Evolutionary conservation across 2,888 invertebrate genomes (phyloP).

Genomic region (Caradrina kadenii): DNA sequence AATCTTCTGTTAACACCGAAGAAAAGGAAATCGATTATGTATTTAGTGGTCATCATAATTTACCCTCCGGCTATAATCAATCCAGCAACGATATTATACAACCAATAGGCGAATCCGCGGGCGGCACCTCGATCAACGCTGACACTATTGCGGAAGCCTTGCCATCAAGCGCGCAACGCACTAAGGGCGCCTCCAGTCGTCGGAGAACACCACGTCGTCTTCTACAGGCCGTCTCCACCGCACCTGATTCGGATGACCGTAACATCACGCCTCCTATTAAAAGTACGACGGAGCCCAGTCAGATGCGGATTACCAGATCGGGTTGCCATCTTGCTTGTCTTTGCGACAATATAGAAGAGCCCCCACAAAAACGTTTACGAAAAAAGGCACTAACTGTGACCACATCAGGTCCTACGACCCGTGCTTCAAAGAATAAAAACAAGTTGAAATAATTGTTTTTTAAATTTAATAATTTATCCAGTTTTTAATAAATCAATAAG

Average conservation of each 20-base stretch:
- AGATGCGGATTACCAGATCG: neutral
- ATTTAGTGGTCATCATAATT: no score
- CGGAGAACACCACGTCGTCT: neutral
- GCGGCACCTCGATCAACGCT: no score
- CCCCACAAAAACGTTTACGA: neutral
- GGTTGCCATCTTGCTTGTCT: neutral
- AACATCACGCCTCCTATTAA: no score
- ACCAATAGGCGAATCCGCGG: no score
- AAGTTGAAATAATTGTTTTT: neutral
- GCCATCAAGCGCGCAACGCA: neutral
- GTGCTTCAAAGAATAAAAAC: neutral
- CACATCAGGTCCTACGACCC: neutral
- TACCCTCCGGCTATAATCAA: no score
- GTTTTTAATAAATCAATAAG: no score
- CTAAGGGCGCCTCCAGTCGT: neutral
- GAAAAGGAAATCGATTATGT: no score
- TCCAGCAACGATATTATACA: no score
- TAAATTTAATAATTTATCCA: no score
- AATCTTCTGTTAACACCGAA: no score
- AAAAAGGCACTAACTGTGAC: neutral
- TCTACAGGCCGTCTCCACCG: neutral
- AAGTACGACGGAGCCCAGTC: neutral
- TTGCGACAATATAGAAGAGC: neutral
- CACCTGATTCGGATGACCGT: neutral
- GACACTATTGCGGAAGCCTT: neutral